Percentiles rank a stretch among this genome's conserved stretches.
Conservation (phyloP, 2,113 vertebrate genomes). For the Zeus faber region DNA sequence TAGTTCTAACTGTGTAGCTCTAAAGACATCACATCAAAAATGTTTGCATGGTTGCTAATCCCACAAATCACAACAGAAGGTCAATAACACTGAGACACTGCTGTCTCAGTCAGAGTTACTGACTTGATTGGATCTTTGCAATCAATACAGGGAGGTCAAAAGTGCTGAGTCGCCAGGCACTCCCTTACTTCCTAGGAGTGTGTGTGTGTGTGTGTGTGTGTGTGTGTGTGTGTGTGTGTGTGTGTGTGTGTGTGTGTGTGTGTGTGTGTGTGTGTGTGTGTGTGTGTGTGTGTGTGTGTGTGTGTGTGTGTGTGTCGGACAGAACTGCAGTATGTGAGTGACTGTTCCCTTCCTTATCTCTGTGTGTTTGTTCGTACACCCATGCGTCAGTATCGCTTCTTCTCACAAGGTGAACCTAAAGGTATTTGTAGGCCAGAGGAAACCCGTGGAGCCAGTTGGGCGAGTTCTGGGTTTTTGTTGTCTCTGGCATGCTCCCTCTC, state of each 20-base stretch:
- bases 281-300: constrained; percentile 26
- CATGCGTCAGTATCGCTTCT: constrained; percentile 41
- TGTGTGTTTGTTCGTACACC: constrained; percentile 11
- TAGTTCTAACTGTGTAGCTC: no score
- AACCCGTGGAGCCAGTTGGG: constrained; percentile 61
- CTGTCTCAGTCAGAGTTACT: constrained; percentile 13
- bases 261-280: constrained; percentile 15
- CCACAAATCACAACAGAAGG: no score
- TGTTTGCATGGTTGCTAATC: no score
- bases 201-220: constrained; percentile 24
- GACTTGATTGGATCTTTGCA: constrained; percentile 22
- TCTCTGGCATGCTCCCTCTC: constrained; percentile 11
- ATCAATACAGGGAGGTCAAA: constrained; percentile 60
- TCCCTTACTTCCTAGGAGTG: constrained; percentile 9
- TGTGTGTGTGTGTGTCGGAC: constrained; percentile 15
- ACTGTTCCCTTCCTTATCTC: no score
- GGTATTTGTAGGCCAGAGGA: constrained; percentile 45
- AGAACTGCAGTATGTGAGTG: no score
- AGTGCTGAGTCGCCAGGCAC: constrained; percentile 61
- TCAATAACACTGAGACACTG: no score
- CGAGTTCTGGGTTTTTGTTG: constrained; percentile 45
- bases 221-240: constrained; percentile 18
- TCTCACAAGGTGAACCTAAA: constrained; percentile 40
- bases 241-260: constrained; percentile 9
- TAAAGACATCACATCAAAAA: no score